phyloP scores from a whole-genome alignment of 2,797 vertebrate species.

The Neostethus bicornis region DNA sequence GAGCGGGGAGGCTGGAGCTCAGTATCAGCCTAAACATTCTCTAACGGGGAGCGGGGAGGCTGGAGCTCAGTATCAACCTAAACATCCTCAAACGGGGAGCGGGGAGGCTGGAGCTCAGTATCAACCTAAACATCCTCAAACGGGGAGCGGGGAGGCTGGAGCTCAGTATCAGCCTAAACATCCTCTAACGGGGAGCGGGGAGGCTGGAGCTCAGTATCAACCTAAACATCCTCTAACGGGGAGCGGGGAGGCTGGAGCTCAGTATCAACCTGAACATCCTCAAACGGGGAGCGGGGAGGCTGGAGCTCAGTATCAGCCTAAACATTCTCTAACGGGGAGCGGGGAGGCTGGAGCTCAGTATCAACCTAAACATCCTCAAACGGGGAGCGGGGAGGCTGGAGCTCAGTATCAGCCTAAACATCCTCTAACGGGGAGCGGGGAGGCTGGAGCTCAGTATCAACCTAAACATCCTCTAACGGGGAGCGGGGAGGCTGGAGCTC shows the following conservation, averaged over 20 bases:
- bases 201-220: conserved; percentile 32
- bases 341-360: conserved; percentile 11
- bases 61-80: conserved; percentile 37
- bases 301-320: conserved; percentile 49
- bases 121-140: conserved; percentile 58
- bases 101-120: conserved; percentile 62
- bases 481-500: conserved; percentile 55
- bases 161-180: conserved; percentile 58
- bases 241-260: conserved; percentile 55
- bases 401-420: conserved; percentile 68
- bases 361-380: too few species aligned
- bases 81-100: too few species aligned
- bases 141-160: conserved; percentile 9
- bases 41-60: conserved; percentile 13
- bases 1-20: conserved; percentile 9
- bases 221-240: too few species aligned
- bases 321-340: conserved; percentile 42
- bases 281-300: conserved; percentile 13
- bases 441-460: conserved; percentile 32
- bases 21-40: conserved; percentile 61
- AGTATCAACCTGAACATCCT: conserved; percentile 65
- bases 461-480: too few species aligned
- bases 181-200: conserved; percentile 21
- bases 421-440: conserved; percentile 21
- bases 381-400: too few species aligned